Evolutionary conservation across 1,140 invertebrate genomes (phyloP).

Genomic region (Musca domestica): DNA sequence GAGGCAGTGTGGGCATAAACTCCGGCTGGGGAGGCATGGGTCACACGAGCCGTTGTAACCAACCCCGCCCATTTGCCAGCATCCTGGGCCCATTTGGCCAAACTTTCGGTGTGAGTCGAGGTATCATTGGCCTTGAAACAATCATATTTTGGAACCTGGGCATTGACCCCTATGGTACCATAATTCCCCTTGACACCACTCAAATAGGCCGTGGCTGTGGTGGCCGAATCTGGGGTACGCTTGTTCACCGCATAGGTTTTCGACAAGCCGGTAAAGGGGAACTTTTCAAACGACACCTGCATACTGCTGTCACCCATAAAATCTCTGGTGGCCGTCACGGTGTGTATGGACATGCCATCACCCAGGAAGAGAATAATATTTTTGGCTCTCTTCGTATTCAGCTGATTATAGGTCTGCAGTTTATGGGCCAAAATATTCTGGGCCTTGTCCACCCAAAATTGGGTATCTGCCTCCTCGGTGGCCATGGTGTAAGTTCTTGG

Average conservation of each 20-base stretch:
- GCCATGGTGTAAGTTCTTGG: background rate
- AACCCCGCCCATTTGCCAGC: conserved; percentile 71
- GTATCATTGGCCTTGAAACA: conserved; percentile 50
- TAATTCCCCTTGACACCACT: conserved; percentile 77
- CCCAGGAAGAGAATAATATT: conserved; percentile 77
- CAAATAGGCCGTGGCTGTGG: conserved; percentile 76
- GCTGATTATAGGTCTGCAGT: conserved; percentile 40
- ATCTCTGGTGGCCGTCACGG: conserved; percentile 67
- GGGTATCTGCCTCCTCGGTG: conserved; percentile 20
- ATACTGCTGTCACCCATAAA: conserved; percentile 67
- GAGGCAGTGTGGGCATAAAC: conserved; percentile 77
- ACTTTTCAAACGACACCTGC: conserved; percentile 69
- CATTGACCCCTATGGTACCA: conserved; percentile 71
- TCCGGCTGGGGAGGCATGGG: conserved; percentile 77
- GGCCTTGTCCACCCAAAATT: conserved; percentile 33
- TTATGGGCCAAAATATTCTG: conserved; percentile 41
- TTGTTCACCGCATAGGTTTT: conserved; percentile 78
- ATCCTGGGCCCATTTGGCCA: conserved; percentile 67
- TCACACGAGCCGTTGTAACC: conserved; percentile 77
- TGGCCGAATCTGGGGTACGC: conserved; percentile 76
- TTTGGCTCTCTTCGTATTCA: conserved; percentile 59
- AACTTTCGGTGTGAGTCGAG: conserved; percentile 60
- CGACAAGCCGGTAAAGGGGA: conserved; percentile 68
- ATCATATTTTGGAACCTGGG: conserved; percentile 59
- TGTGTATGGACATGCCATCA: conserved; percentile 78